phyloP scores from a whole-genome alignment of 2,113 vertebrate species.

The Ursus arctos region DNA sequence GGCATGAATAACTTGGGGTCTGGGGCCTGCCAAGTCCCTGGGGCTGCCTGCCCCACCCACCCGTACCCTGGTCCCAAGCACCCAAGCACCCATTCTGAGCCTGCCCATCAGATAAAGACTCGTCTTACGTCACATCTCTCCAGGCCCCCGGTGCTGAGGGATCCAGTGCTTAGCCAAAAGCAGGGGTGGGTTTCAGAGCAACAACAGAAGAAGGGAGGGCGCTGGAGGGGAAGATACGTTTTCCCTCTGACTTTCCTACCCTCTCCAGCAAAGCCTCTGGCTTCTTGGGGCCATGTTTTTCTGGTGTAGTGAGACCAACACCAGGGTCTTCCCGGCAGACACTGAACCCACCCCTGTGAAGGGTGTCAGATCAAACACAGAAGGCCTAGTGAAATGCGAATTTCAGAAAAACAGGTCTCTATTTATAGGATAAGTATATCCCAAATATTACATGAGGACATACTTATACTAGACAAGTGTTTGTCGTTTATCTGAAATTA shows the following conservation, averaged over 20 bases:
- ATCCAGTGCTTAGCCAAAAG: slow-evolving; percentile 80
- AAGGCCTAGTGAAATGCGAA: not conserved
- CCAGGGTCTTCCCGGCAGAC: rapidly evolving
- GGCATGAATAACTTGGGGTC: not conserved
- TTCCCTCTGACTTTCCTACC: not conserved
- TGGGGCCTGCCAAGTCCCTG: not conserved
- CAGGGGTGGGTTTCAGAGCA: slow-evolving; percentile 82
- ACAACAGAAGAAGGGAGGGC: slow-evolving; percentile 44
- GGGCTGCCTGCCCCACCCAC: slow-evolving; percentile 57
- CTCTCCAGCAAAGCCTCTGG: not conserved
- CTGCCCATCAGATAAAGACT: slow-evolving; percentile 86
- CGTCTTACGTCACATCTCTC: slow-evolving; percentile 84
- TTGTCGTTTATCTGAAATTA: not conserved
- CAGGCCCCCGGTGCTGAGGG: slow-evolving; percentile 70
- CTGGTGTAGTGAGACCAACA: not conserved
- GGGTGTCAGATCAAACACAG: not conserved
- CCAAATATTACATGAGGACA: not conserved
- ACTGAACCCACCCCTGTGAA: rapidly evolving
- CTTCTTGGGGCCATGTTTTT: not conserved
- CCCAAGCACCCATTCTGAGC: slow-evolving; percentile 43
- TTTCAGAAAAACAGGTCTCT: not conserved
- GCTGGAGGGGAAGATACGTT: not conserved
- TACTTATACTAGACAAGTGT: not conserved
- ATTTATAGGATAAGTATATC: not conserved
- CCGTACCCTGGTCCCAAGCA: slow-evolving; percentile 67